A percentile compares a stretch with the other conserved stretches of the same genome.
These are phyloP conservation scores for Microplitis mediator DNA, from an alignment of 1,140 invertebrate species.

Conservation along the genomic window DNA sequence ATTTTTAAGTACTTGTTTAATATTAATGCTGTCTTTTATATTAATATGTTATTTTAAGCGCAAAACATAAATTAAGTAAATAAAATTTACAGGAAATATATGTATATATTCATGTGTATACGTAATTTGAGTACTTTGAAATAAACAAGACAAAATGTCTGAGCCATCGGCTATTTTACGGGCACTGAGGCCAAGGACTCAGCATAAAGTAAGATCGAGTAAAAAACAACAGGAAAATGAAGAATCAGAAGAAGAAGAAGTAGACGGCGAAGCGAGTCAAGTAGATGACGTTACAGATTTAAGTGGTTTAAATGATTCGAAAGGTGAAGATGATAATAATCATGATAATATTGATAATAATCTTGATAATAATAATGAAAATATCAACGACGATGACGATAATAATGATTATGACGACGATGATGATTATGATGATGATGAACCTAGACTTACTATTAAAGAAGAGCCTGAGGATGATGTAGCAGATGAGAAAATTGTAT, in stretches of 20 bases:
- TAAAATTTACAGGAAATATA: too few species aligned
- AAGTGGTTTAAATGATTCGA: not conserved
- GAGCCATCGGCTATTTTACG: slow-evolving; percentile 26
- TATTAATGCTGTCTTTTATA: not conserved
- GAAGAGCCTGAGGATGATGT: slow-evolving; percentile 36
- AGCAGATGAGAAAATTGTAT: slow-evolving; percentile 1
- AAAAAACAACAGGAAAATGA: slow-evolving; percentile 2
- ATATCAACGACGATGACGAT: not conserved
- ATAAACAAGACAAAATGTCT: slow-evolving; percentile 13
- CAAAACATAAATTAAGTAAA: too few species aligned
- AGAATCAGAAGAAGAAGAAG: slow-evolving; percentile 16
- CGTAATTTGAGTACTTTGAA: too few species aligned
- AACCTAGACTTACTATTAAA: slow-evolving; percentile 30
- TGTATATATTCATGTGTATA: too few species aligned
- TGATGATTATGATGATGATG: slow-evolving; percentile 28
- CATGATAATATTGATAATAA: not conserved
- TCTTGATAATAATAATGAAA: not conserved
- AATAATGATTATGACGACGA: slow-evolving; percentile 13
- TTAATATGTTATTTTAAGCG: too few species aligned
- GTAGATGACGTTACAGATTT: not conserved
- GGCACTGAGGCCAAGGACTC: slow-evolving; percentile 26
- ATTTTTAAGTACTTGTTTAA: too few species aligned
- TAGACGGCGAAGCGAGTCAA: not conserved
- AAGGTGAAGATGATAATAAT: slow-evolving; percentile 32
- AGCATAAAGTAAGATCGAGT: not conserved